Conservation (phyloP, 2,888 invertebrate species). For the Gerris lacustris region DNA sequence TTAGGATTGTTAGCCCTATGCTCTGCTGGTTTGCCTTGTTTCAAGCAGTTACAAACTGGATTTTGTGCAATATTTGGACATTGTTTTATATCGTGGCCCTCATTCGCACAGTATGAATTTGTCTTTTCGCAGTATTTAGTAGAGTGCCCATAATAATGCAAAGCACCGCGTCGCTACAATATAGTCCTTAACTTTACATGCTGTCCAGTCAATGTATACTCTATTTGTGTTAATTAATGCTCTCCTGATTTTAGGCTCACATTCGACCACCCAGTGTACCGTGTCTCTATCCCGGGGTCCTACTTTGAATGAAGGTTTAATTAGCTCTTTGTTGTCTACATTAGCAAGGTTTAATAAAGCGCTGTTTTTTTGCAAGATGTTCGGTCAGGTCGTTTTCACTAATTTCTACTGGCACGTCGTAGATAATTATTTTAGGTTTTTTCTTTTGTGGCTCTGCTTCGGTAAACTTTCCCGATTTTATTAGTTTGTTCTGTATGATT, state of each 20-base stretch:
- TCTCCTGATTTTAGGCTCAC: background rate
- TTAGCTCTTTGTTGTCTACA: background rate
- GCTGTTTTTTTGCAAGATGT: background rate
- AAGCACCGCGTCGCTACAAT: background rate
- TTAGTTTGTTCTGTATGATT: background rate
- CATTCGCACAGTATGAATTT: background rate
- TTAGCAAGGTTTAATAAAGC: background rate
- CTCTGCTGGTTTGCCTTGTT: background rate
- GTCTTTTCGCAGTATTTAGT: background rate
- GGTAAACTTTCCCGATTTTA: background rate
- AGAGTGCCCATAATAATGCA: background rate
- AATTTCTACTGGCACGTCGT: background rate
- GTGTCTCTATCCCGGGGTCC: background rate
- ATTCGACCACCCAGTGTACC: background rate
- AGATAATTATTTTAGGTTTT: background rate
- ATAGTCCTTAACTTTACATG: background rate
- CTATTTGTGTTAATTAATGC: background rate
- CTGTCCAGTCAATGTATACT: background rate
- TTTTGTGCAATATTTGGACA: background rate
- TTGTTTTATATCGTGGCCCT: background rate
- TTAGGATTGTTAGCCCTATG: background rate
- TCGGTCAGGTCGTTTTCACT: background rate
- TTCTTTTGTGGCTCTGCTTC: background rate
- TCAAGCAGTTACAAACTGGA: background rate
- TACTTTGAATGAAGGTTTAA: background rate